Base-by-base conservation (phyloP, 2,888 invertebrate species). In the Ashinkailepas kermadecensis region DNA sequence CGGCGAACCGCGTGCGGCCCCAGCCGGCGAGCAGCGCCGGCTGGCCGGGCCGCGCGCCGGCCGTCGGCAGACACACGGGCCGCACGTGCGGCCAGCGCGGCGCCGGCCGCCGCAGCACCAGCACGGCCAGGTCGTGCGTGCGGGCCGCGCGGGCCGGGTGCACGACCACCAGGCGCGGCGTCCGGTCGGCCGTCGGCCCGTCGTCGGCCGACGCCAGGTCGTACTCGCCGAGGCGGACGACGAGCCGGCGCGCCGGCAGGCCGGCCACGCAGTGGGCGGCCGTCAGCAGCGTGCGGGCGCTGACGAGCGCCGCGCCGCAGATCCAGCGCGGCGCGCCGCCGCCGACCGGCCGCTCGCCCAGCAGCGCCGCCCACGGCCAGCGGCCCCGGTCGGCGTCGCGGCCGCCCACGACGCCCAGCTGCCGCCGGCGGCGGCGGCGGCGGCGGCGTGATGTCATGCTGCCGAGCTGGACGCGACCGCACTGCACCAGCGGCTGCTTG, bases 41-140 rank as follows among this genome's bases (percentile, higher is more conserved):
- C 80, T 4, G 82, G 82, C 23, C 84, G 84, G 25, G 92, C 78
- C 89, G 92, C 21, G 88, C 91, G 81, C 92, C 93, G 0, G 93
- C 93, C 54, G 90, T 92, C 18, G 89, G 93, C 81, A 92, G 93
- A 8, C 93, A 93, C 87, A 92, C 92, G 85, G 93, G 93, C 12
- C 88, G 93, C 81, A 90, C 92, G 85, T 91, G 92, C 80, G 91
- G 92, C 82, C 74, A 54, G 54, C 54, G 74, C 54, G 56, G 54
- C 21, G 18, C 74, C 54, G 74, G 84, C 85, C 11, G 83, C 84
- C 74, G 82, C 85, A 82, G 85, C 85, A 12, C 91, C 82, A 89
- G 92, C 81, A 92, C 92, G 80, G 88, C 90, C 81, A 86, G 88
- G 80, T 87, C 88, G 70, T 86, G 87, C 80, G 15, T 54, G 21